Percentiles rank a stretch among this genome's conserved stretches.
Conservation (phyloP, 2,797 vertebrate species). For the Manis javanica region DNA sequence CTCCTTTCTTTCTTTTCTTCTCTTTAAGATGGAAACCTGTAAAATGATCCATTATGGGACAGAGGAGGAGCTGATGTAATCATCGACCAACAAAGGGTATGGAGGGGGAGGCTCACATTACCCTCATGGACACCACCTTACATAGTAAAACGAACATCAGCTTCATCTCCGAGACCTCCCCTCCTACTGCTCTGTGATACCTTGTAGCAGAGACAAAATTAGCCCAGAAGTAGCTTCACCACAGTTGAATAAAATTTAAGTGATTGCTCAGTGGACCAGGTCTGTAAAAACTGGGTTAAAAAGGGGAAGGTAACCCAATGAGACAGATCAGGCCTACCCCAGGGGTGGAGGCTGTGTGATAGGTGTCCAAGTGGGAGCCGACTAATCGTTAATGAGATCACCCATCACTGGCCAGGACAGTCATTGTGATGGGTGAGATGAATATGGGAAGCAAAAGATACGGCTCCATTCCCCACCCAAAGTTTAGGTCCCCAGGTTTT, state of each 20-base stretch:
- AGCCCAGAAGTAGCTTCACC: not conserved
- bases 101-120: not conserved
- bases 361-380: not conserved
- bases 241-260: not conserved
- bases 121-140: not conserved
- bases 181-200: not conserved
- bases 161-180: not conserved
- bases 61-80: not conserved
- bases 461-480: not conserved
- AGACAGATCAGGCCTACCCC: not conserved
- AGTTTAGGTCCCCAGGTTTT: not conserved
- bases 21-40: not conserved
- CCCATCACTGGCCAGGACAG: accelerated
- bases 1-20: not conserved
- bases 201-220: not conserved
- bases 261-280: not conserved
- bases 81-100: not conserved
- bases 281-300: not conserved
- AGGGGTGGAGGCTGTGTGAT: not conserved
- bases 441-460: not conserved
- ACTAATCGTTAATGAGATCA: not conserved
- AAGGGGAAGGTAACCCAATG: not conserved
- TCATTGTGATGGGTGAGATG: not conserved
- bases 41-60: not conserved
- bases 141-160: not conserved